A percentile compares a stretch with the other conserved stretches of the same genome.
These are phyloP conservation scores for Zosterops lateralis DNA, from an alignment of 2,113 vertebrate species.

Conservation along the genomic window DNA sequence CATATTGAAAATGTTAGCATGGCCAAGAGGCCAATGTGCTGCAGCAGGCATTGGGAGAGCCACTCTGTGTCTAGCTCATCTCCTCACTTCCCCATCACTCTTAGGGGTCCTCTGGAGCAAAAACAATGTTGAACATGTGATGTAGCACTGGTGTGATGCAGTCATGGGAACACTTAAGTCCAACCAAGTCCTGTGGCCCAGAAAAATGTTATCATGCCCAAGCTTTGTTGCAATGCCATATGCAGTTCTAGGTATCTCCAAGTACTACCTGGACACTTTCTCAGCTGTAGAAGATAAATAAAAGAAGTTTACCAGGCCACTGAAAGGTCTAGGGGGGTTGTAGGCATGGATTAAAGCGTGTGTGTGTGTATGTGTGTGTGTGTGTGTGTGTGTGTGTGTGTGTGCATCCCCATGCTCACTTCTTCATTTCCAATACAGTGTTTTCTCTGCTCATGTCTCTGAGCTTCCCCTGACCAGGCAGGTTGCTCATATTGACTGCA, in stretches of 20 bases:
- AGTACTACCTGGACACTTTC: background rate
- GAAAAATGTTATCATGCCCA: background rate
- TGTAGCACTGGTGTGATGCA: background rate
- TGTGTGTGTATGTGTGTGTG: too few relatives aligned
- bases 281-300: background rate
- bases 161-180: background rate
- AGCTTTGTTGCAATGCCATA: background rate
- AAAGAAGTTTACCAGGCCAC: background rate
- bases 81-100: background rate
- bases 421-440: background rate
- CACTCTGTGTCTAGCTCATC: background rate
- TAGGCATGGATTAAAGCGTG: rapidly evolving
- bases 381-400: too few relatives aligned
- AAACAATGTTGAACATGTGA: background rate
- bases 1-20: background rate
- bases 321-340: background rate
- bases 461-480: background rate
- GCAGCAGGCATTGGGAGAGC: background rate
- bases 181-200: rapidly evolving
- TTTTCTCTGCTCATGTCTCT: background rate
- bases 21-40: background rate
- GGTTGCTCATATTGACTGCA: background rate
- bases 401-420: background rate
- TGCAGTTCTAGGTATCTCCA: background rate
- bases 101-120: background rate